phyloP scores from a whole-genome alignment of 2,797 vertebrate genomes.

The Premnoplex brunnescens region DNA sequence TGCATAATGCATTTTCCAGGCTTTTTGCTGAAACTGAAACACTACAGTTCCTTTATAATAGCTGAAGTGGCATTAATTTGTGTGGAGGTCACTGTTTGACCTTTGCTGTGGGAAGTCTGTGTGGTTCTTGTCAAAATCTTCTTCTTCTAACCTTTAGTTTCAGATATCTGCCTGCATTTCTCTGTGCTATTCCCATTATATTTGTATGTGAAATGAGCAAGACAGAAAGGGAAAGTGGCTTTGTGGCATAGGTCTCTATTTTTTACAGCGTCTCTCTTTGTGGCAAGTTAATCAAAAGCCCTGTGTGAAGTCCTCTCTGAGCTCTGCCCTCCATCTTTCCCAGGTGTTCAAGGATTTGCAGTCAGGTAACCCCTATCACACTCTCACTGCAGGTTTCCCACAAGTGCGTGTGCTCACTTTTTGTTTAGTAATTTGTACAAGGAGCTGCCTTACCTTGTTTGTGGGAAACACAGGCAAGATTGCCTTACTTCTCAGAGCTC shows the following conservation, averaged over 20 bases:
- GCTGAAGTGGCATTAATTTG: conserved; percentile 10
- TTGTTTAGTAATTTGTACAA: neutral
- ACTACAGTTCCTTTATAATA: neutral
- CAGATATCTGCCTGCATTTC: neutral
- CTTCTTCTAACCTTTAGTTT: conserved; percentile 21
- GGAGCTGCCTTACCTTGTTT: neutral
- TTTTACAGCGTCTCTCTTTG: neutral
- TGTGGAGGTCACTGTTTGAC: neutral
- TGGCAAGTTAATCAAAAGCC: conserved; percentile 29
- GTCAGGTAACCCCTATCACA: neutral
- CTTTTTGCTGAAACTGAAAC: conserved; percentile 3
- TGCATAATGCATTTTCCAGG: neutral
- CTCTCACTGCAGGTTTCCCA: neutral
- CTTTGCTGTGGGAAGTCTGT: neutral
- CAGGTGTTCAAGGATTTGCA: neutral
- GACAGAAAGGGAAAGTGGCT: neutral
- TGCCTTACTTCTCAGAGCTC: neutral
- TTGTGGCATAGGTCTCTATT: neutral
- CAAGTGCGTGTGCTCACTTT: neutral
- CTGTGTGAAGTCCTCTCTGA: neutral
- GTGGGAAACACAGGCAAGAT: neutral
- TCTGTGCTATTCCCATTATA: neutral
- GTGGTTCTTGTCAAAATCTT: neutral
- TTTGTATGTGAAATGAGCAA: neutral
- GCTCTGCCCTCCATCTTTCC: neutral